These are phyloP conservation scores for Abramis brama DNA, from an alignment of 2,113 vertebrate genomes.

Conservation along the genomic window DNA sequence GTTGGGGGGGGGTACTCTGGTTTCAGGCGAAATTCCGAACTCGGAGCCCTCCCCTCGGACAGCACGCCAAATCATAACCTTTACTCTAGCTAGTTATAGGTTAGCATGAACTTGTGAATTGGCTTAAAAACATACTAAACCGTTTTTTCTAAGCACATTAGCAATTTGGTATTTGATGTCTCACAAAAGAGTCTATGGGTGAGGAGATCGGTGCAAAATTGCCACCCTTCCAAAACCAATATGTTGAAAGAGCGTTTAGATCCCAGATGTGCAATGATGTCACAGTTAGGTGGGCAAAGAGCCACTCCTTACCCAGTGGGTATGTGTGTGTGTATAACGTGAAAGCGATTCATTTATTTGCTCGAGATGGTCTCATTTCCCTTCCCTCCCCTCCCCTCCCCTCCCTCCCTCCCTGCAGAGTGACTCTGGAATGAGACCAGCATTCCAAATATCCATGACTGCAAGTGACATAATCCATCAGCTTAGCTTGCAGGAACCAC, in stretches of 20 bases:
- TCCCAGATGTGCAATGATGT: slow-evolving; percentile 37
- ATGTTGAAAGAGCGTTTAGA: slow-evolving; percentile 31
- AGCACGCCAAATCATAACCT: too few relatives aligned
- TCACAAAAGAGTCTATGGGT: slow-evolving; percentile 17
- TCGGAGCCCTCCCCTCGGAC: too few relatives aligned
- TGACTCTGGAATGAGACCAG: slow-evolving; percentile 27
- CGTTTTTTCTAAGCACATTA: neutral
- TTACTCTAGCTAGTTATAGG: too few relatives aligned
- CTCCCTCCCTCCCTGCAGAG: neutral
- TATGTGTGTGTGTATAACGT: slow-evolving; percentile 5
- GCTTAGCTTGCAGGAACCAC: neutral
- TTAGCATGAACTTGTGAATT: too few relatives aligned
- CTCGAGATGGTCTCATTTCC: slow-evolving; percentile 18
- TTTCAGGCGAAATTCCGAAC: too few relatives aligned
- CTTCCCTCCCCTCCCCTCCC: slow-evolving; percentile 1
- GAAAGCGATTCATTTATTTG: slow-evolving; percentile 24
- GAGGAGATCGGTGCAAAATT: neutral
- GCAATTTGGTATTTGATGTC: slow-evolving; percentile 14
- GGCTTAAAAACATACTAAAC: too few relatives aligned
- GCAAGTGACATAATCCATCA: slow-evolving; percentile 2
- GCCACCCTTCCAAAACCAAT: slow-evolving; percentile 12
- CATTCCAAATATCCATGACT: slow-evolving; percentile 25
- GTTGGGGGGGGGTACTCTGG: too few relatives aligned
- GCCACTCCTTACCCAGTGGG: slow-evolving; percentile 3
- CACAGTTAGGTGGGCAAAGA: slow-evolving; percentile 20